Evolutionary conservation across 2,888 invertebrate species (phyloP).

Genomic region (Bedellia somnulentella): DNA sequence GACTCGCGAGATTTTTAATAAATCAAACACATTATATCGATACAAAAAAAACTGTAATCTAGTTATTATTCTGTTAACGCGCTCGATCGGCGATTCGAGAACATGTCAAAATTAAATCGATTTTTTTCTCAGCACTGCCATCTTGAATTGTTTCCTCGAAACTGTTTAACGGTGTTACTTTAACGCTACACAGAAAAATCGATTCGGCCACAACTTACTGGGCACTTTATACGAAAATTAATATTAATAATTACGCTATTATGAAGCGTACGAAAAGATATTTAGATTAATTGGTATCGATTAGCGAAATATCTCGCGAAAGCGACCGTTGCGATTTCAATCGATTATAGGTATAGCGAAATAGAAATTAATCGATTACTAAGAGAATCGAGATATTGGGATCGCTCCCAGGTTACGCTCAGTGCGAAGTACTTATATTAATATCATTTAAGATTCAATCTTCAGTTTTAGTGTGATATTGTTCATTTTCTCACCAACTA

Average conservation of each 20-base stretch:
- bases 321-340: too few species aligned
- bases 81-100: slow-evolving; percentile 1
- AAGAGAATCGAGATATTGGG: slow-evolving; percentile 4
- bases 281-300: slow-evolving; percentile 34
- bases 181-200: slow-evolving; percentile 5
- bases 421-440: too few species aligned
- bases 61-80: background rate
- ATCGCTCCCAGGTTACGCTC: slow-evolving; percentile 18
- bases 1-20: too few species aligned
- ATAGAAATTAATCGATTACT: slow-evolving; percentile 11
- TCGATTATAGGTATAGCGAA: slow-evolving; percentile 14
- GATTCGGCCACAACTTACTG: background rate
- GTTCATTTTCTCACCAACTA: too few species aligned
- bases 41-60: background rate
- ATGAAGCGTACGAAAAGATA: slow-evolving; percentile 13
- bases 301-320: slow-evolving; percentile 23
- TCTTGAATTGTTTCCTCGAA: slow-evolving; percentile 5
- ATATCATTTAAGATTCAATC: too few species aligned
- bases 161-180: slow-evolving; percentile 3
- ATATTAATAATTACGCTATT: slow-evolving; percentile 20
- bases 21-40: too few species aligned
- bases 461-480: too few species aligned
- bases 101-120: slow-evolving; percentile 4
- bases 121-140: slow-evolving; percentile 5
- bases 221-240: slow-evolving; percentile 14